Evolutionary conservation across 2,888 invertebrate genomes (phyloP).

Genomic region (Nomada ruficornis): DNA sequence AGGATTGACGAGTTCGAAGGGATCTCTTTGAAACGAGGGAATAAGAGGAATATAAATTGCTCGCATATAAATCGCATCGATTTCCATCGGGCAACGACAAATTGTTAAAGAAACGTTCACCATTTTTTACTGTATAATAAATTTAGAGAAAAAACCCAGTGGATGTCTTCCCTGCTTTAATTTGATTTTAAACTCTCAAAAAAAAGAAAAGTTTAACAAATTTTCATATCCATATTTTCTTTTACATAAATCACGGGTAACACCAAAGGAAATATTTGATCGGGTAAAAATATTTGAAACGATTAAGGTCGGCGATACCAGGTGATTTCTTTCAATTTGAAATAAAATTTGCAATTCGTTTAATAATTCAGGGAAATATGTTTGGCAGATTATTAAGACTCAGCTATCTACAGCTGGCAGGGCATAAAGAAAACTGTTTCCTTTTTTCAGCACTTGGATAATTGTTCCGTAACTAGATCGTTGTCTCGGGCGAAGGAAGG

Average conservation of each 20-base stretch:
- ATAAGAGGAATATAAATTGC: slow-evolving; percentile 36
- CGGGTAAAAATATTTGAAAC: not conserved
- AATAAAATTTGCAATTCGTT: not conserved
- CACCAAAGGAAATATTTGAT: no score
- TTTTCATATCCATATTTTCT: no score
- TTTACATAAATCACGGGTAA: no score
- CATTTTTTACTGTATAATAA: not conserved
- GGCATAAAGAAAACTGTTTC: no score
- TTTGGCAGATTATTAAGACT: not conserved
- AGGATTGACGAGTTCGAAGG: slow-evolving; percentile 51
- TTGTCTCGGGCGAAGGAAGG: slow-evolving; percentile 13
- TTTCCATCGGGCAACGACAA: slow-evolving; percentile 38
- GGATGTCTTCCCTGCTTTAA: not conserved
- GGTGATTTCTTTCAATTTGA: not conserved
- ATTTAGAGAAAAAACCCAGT: not conserved
- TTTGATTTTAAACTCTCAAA: not conserved
- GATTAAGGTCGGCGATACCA: not conserved
- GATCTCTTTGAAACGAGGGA: slow-evolving; percentile 46
- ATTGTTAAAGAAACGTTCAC: slow-evolving; percentile 20
- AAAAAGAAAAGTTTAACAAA: no score
- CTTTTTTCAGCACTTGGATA: slow-evolving; percentile 29
- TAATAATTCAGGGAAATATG: not conserved
- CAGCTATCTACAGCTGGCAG: not conserved
- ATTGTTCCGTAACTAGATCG: slow-evolving; percentile 59
- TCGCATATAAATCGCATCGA: slow-evolving; percentile 58